phyloP scores from a whole-genome alignment of 2,113 vertebrate species.

The Pollimyrus isidori region DNA sequence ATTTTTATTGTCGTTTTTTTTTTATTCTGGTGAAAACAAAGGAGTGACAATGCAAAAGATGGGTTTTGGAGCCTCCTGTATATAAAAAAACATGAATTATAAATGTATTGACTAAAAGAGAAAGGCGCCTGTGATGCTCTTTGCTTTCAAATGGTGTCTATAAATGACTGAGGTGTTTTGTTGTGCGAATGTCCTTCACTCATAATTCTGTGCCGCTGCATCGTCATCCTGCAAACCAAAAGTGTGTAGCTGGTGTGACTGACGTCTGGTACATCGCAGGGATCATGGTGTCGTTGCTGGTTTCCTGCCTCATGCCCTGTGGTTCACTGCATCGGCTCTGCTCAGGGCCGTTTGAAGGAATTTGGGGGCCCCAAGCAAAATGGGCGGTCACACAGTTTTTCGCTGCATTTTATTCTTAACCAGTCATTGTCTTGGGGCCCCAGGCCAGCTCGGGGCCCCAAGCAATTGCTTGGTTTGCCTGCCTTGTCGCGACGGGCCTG shows the following conservation, averaged over 20 bases:
- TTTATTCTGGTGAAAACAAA: conserved; percentile 17
- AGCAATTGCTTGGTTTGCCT: too few species aligned
- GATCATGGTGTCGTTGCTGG: background rate
- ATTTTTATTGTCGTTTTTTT: conserved; percentile 13
- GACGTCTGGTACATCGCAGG: background rate
- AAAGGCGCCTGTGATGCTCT: conserved; percentile 6
- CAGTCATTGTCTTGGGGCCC: too few species aligned
- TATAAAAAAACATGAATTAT: conserved; percentile 16
- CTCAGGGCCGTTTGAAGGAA: too few species aligned
- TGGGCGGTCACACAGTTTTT: too few species aligned
- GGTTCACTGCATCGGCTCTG: background rate
- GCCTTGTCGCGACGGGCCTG: too few species aligned
- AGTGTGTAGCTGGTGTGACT: background rate
- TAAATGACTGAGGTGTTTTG: background rate
- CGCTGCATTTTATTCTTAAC: too few species aligned
- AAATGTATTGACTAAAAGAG: conserved; percentile 11
- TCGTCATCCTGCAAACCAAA: background rate
- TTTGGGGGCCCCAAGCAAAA: too few species aligned
- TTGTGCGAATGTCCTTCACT: background rate
- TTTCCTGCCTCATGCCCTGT: background rate
- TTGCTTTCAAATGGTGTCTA: background rate
- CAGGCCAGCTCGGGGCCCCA: too few species aligned
- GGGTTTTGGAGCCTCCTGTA: conserved; percentile 20
- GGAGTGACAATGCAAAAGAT: background rate
- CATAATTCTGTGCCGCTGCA: background rate